A percentile compares a stretch with the other conserved stretches of the same genome.
These are phyloP conservation scores for Staurois parvus DNA, from an alignment of 2,797 vertebrate genomes.

Conservation along the genomic window DNA sequence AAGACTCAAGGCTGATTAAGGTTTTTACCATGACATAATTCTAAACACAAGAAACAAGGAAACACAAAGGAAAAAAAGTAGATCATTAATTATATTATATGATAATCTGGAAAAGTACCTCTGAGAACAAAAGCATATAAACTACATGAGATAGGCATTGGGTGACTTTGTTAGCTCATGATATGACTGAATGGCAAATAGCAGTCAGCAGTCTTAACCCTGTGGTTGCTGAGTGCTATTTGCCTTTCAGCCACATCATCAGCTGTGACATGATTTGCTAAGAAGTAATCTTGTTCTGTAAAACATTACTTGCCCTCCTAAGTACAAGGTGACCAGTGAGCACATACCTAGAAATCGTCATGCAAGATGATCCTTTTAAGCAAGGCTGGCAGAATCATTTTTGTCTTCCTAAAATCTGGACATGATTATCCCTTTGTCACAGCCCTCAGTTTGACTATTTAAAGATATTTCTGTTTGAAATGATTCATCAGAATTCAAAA, in stretches of 20 bases:
- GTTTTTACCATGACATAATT: neutral
- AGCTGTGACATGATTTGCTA: neutral
- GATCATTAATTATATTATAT: no score
- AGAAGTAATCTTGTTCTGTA: neutral
- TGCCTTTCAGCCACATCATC: neutral
- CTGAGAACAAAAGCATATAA: conserved; percentile 10
- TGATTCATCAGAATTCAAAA: no score
- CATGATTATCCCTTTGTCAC: no score
- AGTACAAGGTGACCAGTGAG: neutral
- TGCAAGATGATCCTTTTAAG: no score
- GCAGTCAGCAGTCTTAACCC: neutral
- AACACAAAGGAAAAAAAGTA: neutral
- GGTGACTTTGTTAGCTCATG: conserved; percentile 36
- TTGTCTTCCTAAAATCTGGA: no score
- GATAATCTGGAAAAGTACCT: neutral
- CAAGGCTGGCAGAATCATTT: no score
- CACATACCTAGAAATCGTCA: no score
- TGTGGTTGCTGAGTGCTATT: neutral
- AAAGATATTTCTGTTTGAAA: no score
- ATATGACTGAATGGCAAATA: conserved; percentile 30
- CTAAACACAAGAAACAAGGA: neutral
- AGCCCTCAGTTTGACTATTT: no score
- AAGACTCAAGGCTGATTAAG: neutral
- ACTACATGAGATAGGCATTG: neutral
- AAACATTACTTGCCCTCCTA: neutral